These are phyloP conservation scores for Tetraneura akinire DNA, from an alignment of 1,140 invertebrate species.

Conservation along the genomic window DNA sequence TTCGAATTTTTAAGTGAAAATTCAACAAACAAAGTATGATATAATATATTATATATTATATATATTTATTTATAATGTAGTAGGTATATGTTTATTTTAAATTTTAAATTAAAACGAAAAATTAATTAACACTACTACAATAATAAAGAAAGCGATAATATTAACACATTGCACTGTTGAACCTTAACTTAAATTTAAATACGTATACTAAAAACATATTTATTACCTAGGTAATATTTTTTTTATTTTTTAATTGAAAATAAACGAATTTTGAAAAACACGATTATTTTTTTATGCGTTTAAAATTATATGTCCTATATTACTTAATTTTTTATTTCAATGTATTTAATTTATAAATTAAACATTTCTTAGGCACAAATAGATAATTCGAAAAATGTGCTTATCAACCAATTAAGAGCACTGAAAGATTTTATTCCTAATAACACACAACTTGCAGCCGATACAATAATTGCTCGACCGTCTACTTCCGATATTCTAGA, in stretches of 20 bases:
- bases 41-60: neutral
- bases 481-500: conserved; percentile 28
- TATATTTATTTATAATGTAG: too few relatives aligned
- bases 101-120: too few relatives aligned
- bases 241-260: too few relatives aligned
- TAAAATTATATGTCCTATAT: neutral
- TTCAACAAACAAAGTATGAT: neutral
- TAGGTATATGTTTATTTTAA: too few relatives aligned
- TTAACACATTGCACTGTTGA: too few relatives aligned
- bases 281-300: too few relatives aligned
- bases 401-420: conserved; percentile 22
- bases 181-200: too few relatives aligned
- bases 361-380: conserved; percentile 9
- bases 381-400: neutral
- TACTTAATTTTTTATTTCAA: neutral
- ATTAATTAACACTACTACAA: too few relatives aligned
- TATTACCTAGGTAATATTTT: too few relatives aligned
- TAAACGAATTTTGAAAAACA: too few relatives aligned
- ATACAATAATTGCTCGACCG: conserved; percentile 17
- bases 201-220: too few relatives aligned
- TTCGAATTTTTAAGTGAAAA: neutral
- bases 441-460: conserved; percentile 15
- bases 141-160: too few relatives aligned
- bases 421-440: conserved; percentile 25
- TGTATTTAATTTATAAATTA: neutral